phyloP scores from a whole-genome alignment of 2,797 vertebrate genomes.

The Eospalax fontanierii region DNA sequence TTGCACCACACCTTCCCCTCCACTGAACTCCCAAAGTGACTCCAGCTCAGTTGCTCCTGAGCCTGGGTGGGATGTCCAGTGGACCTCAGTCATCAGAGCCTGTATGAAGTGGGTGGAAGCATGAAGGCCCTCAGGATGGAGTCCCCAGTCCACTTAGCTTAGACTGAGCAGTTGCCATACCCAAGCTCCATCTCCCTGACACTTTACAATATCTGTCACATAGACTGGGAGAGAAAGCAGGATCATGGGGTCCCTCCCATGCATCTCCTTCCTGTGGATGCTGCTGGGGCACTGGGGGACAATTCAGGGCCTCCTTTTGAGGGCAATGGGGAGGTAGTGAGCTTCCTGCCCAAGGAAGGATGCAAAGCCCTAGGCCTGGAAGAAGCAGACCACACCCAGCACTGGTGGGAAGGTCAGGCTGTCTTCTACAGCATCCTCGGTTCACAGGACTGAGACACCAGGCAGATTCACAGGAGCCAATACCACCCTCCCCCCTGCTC shows the following conservation, averaged over 20 bases:
- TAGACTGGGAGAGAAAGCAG: background rate
- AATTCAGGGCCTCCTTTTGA: background rate
- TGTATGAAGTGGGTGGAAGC: too few species aligned
- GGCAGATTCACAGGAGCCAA: background rate
- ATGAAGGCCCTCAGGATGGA: background rate
- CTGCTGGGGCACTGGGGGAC: background rate
- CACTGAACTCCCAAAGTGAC: background rate
- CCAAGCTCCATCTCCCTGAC: accelerated
- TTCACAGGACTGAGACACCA: background rate
- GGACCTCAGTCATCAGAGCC: background rate
- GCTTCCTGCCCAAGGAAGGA: background rate
- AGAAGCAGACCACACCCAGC: accelerated
- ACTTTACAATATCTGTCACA: background rate
- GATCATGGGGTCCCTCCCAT: too few species aligned
- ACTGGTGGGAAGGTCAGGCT: background rate
- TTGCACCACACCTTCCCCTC: background rate
- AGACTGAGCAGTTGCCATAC: background rate
- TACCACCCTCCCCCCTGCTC: background rate
- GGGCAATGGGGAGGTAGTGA: background rate
- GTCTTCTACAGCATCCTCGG: background rate
- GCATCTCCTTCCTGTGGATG: background rate
- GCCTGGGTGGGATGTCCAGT: too few species aligned
- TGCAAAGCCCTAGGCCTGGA: accelerated
- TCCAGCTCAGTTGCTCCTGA: background rate
- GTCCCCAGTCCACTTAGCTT: accelerated